Conservation (phyloP, 35 echinoderm and acorn worm genomes). For the Diadema setosum region DNA sequence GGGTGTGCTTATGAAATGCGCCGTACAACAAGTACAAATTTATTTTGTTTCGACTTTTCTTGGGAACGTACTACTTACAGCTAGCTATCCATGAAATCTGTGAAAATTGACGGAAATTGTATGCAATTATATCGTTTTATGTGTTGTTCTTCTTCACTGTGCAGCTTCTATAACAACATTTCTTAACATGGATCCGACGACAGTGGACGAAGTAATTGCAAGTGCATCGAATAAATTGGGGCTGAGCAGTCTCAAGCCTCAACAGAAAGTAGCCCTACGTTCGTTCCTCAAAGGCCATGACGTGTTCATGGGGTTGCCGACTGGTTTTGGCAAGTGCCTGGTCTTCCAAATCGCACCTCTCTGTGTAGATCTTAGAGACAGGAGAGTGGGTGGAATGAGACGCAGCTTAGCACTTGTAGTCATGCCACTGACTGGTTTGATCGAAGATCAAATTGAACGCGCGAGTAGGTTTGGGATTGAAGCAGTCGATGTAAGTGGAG, state of each 20-base stretch:
- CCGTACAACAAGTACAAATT: no score
- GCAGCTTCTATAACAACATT: no score
- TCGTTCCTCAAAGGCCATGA: constrained; percentile 10
- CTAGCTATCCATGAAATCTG: no score
- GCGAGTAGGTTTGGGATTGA: constrained; percentile 20
- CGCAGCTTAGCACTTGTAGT: background rate
- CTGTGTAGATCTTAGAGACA: background rate
- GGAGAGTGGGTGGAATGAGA: background rate
- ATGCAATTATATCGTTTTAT: no score
- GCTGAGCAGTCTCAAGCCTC: background rate
- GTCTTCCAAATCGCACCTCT: constrained; percentile 11
- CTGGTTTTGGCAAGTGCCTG: constrained; percentile 46
- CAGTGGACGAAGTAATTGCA: no score
- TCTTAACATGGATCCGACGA: no score
- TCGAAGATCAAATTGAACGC: constrained; percentile 31
- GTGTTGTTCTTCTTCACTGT: no score
- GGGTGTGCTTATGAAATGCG: no score
- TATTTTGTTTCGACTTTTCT: no score
- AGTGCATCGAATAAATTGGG: background rate
- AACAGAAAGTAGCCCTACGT: constrained; percentile 29
- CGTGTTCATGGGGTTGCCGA: constrained; percentile 22
- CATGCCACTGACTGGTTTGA: constrained; percentile 12
- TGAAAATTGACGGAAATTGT: no score
- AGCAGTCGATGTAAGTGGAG: background rate
- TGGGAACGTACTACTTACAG: no score